Conservation (phyloP, 2,888 invertebrate genomes). For the Cantharis flavilabris region DNA sequence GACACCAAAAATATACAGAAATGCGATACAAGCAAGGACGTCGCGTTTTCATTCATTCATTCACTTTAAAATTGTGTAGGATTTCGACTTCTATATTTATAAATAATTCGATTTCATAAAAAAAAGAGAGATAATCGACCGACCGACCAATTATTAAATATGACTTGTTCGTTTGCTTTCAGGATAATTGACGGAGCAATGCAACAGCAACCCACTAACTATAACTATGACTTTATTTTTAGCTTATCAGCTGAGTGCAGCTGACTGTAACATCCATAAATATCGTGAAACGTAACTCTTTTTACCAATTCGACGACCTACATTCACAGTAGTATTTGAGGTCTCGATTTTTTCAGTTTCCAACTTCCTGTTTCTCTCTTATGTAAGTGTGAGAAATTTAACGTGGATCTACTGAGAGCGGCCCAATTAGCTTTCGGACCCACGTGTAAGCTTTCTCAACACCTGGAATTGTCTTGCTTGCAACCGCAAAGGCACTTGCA, state of each 20-base stretch:
- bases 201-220: not conserved
- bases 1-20: constrained; percentile 18
- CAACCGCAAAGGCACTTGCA: not conserved
- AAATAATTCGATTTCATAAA: not conserved
- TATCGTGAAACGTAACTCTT: not conserved
- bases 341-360: not conserved
- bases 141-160: not conserved
- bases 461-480: not conserved
- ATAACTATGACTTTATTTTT: not conserved
- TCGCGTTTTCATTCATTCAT: constrained; percentile 23
- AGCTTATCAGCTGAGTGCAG: not conserved
- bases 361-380: not conserved
- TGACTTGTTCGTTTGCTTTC: not conserved
- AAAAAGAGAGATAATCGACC: not conserved
- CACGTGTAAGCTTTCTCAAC: not conserved
- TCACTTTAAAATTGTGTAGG: constrained; percentile 2
- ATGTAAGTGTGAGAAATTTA: not conserved
- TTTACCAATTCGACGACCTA: not conserved
- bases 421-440: not conserved
- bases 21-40: constrained; percentile 11
- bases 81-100: not conserved
- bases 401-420: not conserved
- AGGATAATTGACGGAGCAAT: not conserved
- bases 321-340: not conserved
- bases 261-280: not conserved